Percentiles rank a stretch among this genome's conserved stretches.
Conservation (phyloP, 2,888 invertebrate species). For the Clistopyga incitator region DNA sequence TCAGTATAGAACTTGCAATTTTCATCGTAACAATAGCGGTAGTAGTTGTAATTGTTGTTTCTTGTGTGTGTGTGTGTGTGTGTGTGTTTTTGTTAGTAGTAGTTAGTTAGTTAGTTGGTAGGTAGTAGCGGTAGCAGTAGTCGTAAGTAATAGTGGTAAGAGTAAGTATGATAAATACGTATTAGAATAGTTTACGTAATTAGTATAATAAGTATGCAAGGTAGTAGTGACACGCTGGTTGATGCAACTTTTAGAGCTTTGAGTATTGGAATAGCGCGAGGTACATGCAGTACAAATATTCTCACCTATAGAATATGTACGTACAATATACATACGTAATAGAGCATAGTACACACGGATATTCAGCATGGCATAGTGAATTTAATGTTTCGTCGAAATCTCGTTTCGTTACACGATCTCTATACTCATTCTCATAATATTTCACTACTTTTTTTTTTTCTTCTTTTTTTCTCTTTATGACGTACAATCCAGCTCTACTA, state of each 20-base stretch:
- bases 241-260: constrained; percentile 58
- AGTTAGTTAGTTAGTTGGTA: constrained; percentile 16
- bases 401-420: constrained; percentile 14
- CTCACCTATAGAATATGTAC: constrained; percentile 60
- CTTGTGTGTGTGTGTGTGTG: too few relatives aligned
- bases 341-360: constrained; percentile 60
- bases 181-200: constrained; percentile 65
- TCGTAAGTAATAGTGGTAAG: constrained; percentile 55
- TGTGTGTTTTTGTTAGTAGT: constrained; percentile 4
- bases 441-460: constrained; percentile 23
- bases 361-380: constrained; percentile 59
- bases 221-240: constrained; percentile 67
- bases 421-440: constrained; percentile 27
- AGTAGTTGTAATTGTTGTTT: constrained; percentile 17
- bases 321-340: constrained; percentile 63
- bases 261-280: constrained; percentile 65
- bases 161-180: constrained; percentile 59
- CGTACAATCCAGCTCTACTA: constrained; percentile 42
- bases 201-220: constrained; percentile 64
- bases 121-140: constrained; percentile 52
- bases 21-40: constrained; percentile 38
- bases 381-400: constrained; percentile 51
- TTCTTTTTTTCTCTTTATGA: too few relatives aligned
- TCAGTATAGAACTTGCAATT: constrained; percentile 44
- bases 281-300: constrained; percentile 63